A percentile compares a stretch with the other conserved stretches of the same genome.
Evolutionary conservation across 2,888 invertebrate species (phyloP).

Genomic region (Drosophila paucipuncta): DNA sequence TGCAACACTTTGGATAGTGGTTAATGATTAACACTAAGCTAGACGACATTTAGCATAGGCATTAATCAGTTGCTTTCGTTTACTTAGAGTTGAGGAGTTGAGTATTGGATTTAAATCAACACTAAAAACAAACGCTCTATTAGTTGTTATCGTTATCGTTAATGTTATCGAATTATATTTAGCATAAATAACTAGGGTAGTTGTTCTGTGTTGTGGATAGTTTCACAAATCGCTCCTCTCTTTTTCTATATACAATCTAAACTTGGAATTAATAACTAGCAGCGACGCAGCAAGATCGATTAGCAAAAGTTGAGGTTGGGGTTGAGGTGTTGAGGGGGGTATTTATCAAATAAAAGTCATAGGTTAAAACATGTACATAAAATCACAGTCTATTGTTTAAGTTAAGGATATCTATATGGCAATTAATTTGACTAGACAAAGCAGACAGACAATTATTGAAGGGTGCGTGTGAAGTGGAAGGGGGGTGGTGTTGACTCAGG

Average conservation of each 20-base stretch:
- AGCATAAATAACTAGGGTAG: constrained; percentile 51
- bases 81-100: constrained; percentile 57
- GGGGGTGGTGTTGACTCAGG: neutral
- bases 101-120: constrained; percentile 51
- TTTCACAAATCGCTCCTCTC: constrained; percentile 39
- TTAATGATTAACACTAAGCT: constrained; percentile 54
- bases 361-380: constrained; percentile 47
- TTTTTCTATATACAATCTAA: constrained; percentile 57
- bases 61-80: constrained; percentile 78
- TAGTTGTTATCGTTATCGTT: constrained; percentile 30
- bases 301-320: neutral
- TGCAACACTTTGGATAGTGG: constrained; percentile 55
- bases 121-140: constrained; percentile 62
- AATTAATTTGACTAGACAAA: constrained; percentile 69
- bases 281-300: constrained; percentile 34
- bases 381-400: constrained; percentile 69
- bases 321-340: neutral
- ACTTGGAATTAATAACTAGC: constrained; percentile 17
- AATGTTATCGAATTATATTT: constrained; percentile 28
- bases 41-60: constrained; percentile 80
- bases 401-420: constrained; percentile 57
- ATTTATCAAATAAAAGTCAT: constrained; percentile 1
- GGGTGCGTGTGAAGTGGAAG: neutral
- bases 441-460: constrained; percentile 27
- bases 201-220: constrained; percentile 29